Conservation (phyloP, 92 coral and sea anemone genomes). For the Virgularia gustaviana region DNA sequence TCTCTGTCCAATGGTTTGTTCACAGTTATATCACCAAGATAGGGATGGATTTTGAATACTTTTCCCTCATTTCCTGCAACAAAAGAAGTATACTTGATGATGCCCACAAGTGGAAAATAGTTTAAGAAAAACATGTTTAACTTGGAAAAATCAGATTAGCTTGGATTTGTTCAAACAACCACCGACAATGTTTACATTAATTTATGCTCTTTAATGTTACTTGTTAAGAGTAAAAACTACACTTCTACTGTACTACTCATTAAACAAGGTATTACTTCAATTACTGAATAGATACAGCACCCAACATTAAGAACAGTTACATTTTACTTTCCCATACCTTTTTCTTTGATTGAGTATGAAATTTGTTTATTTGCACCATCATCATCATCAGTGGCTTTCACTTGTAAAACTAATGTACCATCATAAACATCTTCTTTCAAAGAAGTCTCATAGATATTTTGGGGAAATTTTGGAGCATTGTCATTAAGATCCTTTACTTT, state of each 20-base stretch:
- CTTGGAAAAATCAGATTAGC: not conserved
- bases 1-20: constrained; percentile 69
- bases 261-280: not conserved
- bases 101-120: not conserved
- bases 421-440: constrained; percentile 58
- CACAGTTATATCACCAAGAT: constrained; percentile 75
- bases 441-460: constrained; percentile 51
- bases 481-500: constrained; percentile 84
- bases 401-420: constrained; percentile 58
- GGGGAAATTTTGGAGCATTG: constrained; percentile 68
- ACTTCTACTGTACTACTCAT: too few species aligned
- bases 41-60: constrained; percentile 77
- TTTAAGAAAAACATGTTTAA: not conserved
- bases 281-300: not conserved
- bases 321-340: constrained; percentile 12
- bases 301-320: not conserved
- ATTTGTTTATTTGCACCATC: constrained; percentile 68
- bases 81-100: too few species aligned
- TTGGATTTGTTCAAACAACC: not conserved
- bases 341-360: constrained; percentile 63
- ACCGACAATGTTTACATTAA: too few species aligned
- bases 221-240: too few species aligned
- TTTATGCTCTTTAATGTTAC: too few species aligned
- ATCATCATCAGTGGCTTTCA: constrained; percentile 81
- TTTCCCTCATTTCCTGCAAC: constrained; percentile 73